Conservation (phyloP, 2,888 invertebrate genomes). For the Pinctada fucata region DNA sequence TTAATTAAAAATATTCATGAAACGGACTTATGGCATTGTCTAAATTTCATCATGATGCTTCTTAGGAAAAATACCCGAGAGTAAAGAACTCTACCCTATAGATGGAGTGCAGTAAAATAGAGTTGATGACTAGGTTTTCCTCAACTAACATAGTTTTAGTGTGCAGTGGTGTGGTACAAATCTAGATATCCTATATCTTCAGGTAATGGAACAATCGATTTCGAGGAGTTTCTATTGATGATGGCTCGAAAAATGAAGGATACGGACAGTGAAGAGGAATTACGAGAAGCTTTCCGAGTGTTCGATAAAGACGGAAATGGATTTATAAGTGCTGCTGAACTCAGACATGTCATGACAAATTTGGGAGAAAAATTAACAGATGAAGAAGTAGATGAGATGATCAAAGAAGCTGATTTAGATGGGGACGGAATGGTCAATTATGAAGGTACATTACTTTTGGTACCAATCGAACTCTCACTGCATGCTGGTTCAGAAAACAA, state of each 20-base stretch:
- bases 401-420: not conserved
- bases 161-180: not conserved
- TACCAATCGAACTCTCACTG: too few relatives aligned
- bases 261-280: not conserved
- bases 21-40: too few relatives aligned
- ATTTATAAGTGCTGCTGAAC: not conserved
- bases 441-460: not conserved
- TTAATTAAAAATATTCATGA: too few relatives aligned
- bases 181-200: not conserved
- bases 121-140: too few relatives aligned
- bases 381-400: not conserved
- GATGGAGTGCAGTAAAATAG: too few relatives aligned
- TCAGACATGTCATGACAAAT: conserved; percentile 1
- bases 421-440: conserved; percentile 2
- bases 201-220: not conserved
- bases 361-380: conserved; percentile 1
- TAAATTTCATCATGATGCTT: too few relatives aligned
- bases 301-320: not conserved
- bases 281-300: conserved; percentile 1
- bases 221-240: not conserved
- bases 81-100: too few relatives aligned
- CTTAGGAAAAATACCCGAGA: too few relatives aligned
- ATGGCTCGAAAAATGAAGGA: conserved; percentile 1
- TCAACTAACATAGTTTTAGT: not conserved
- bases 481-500: too few relatives aligned